Evolutionary conservation across 2,113 vertebrate species (phyloP), one percentile per base, ranked within the genome.

Genomic region (Parotia lawesii): DNA sequence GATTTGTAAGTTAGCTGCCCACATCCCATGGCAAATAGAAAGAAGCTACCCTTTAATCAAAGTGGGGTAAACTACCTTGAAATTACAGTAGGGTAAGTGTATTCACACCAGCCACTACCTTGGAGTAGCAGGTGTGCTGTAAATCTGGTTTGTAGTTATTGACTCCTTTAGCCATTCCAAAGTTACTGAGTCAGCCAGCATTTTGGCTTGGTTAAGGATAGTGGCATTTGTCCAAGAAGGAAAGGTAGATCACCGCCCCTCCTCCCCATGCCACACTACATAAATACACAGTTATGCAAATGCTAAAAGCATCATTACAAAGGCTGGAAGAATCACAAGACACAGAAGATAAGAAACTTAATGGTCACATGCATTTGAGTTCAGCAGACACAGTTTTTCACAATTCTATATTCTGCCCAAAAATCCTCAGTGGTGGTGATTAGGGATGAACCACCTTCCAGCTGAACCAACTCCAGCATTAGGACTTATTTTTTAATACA

Each of bases 311-410:
- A 85, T 78, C 58, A 48, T 28, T 60, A 48, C 62, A 69, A 87
- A 93, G 64, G 58, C 53, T 94, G 58, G 64, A 94, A 87, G 70
- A 90, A 89, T n/a, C 78, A 54, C 33, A 70, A 67, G 64, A 95
- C 40, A 75, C 33, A 91, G 38, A 35, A 85, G 58, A 64, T 4
- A 69, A 53, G 56, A 85, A 87, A 75, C 57, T 53, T 44, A 61
- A 82, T 38, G 61, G 35, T 64, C 70, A 90, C 87, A 76, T 27
- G 73, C 71, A 67, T 75, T 69, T 62, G 66, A 77, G 61, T 76
- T 77, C 81, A 94, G 83, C 57, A 85, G 62, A 94, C 38, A 53
- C 3, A 20, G 18, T 40, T 51, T 74, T 75, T 86, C 35, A 37
- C 38, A 85, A 71, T 45, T 31, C 40, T 62, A 18, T 38, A 75